Evolutionary conservation across 2,797 vertebrate species (phyloP), one percentile per base, ranked within the genome.

Genomic region (Lepilemur ruficaudatus): DNA sequence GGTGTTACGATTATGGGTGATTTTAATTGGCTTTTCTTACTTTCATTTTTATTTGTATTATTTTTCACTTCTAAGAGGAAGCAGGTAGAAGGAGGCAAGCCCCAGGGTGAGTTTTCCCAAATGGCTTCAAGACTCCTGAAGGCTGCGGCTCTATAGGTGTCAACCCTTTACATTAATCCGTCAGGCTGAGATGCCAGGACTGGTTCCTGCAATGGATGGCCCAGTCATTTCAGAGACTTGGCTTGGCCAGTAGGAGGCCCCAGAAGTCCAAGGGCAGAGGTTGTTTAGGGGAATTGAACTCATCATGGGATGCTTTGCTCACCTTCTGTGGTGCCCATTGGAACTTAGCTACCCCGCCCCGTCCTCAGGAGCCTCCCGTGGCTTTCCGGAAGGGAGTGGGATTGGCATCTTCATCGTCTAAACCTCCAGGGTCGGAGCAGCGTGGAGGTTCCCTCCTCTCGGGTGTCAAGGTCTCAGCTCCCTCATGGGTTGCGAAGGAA

Each of bases 21-120:
- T 82, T 78, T 72, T 55, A 80, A 69, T 52, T n/a, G 28, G 10
- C n/a, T 78, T 67, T 59, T 67, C 43, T 61, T 90, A 14, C 35
- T 88, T 78, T 72, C 38, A 13, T 72, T 93, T 90, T 32, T 67
- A n/a, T 88, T 78, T 84, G 38, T 63, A 30, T 87, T 69, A 13
- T 48, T 52, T 80, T 80, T 61, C 43, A 30, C 50, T 41, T 93
- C 38, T 8, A 25, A 84, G 41, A 59, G 48, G 61, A 11, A 81
- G 22, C 10, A 15, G 32, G 17, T 9, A 63, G 30, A 55, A 67
- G 28, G 35, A 46, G 32, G 52, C 17, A 25, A 50, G 17, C 10
- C 82, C 18, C 6, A 35, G 6, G 10, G 12, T 50, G 89, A 43
- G 30, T 84, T 82, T 70, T 55, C 75, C 46, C 1, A 15, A 15